Evolutionary conservation across 1,140 invertebrate species (phyloP), one percentile per base, ranked within the genome.

Genomic region (Cotesia chilonis): DNA sequence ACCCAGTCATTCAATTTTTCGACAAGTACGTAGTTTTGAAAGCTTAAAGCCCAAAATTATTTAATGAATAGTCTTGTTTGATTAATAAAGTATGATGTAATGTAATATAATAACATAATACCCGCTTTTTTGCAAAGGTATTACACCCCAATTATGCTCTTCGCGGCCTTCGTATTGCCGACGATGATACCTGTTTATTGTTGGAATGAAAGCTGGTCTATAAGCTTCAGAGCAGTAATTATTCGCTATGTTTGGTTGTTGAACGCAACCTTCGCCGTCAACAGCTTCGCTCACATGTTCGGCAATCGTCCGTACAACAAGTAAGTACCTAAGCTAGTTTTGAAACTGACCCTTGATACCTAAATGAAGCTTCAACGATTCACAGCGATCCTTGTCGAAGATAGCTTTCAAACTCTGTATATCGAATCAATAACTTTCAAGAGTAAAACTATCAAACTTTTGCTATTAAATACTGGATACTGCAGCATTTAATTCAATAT

Each of bases 231-330:
- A 91, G 75, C 88, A 90, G 4, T 89, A 90, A 76, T 90, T 87
- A 20, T 81, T 93, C 90, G 96, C n/a, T 97, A 97, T 83, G 87
- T 92, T 6, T 80, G 91, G 73, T 89, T 88, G 10, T 88, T 98
- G 59, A 94, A 98, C 86, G 91, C 90, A 71, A 97, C 96, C 10
- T 98, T 96, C 94, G 87, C 92, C 4, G 96, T 98, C 38, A 98
- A 98, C 84, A 94, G 93, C 79, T 91, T 92, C 69, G 95, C 95
- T 20, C 95, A 96, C 80, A 89, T 94, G 75, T 94, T 90, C 88
- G 95, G 95, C 36, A 89, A 90, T 77, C 91, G 91, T 75, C 95
- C 95, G 0, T 97, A 95, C 81, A 94, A 89, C 75, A 88, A 75
- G 88, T 89, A 79, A 82, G 80, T 81, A 59, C 14, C 10, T 68